Evolutionary conservation across 1,140 invertebrate species (phyloP), one percentile per base, ranked within the genome.

Genomic region (Vanessa tameamea): DNA sequence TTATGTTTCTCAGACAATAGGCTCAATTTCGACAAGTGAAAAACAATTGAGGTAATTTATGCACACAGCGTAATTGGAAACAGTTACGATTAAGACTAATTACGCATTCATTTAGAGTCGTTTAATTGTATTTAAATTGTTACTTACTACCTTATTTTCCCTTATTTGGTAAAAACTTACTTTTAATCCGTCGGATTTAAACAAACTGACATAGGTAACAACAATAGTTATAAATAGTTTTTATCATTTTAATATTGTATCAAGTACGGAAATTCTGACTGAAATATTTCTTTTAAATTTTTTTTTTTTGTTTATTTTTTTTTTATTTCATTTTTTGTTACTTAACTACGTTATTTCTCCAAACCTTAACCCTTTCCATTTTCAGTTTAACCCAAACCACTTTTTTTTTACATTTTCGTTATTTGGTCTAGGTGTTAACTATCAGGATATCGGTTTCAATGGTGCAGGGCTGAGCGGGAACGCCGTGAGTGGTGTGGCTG

Each of bases 401-500:
- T 65, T 51, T 72, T 72, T 20, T 67, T 75, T 77, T 81, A 66
- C 64, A n/a, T 80, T 75, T 63, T 67, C 61, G 53, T 76, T 73
- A 75, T 78, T 69, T 77, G 73, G 78, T 74, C 78, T 37, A 92
- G 90, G 90, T 87, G 86, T 92, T 82, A 91, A 91, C 88, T 92
- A 91, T 83, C 90, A 88, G 81, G 90, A 92, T 85, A 90, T 92
- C 83, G 90, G 82, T 91, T 92, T 92, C 90, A 89, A 88, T 90
- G 89, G 89, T 83, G 88, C 90, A 91, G 94, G 94, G 67, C 92
- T 95, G 75, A 93, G 93, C 74, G 72, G 94, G 82, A 47, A 78
- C 57, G 81, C 80, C 1, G 82, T 85, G 26, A 76, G 69, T 13
- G 68, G 76, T 12, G 76, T 80, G 1, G n/a, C 50, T n/a, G 50